These are phyloP conservation scores for Drosophila sp. DNA, from an alignment of 1,140 invertebrate genomes.

Conservation along the genomic window DNA sequence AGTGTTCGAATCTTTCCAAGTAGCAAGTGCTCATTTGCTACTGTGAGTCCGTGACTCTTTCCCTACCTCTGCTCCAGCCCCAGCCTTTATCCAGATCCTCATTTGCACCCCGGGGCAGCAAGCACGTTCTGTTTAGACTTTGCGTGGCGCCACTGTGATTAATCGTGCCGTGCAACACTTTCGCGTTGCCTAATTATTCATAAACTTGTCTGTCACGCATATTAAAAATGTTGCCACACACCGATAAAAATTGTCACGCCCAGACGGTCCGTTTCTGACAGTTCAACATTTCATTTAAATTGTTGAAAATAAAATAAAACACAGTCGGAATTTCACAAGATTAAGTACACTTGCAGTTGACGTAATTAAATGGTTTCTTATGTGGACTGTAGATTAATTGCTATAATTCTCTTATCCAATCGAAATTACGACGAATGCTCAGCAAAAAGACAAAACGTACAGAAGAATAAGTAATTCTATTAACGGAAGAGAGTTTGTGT, in stretches of 20 bases:
- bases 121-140: conserved; percentile 24
- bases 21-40: conserved; percentile 11
- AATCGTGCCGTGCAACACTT: conserved; percentile 58
- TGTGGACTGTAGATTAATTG: background rate
- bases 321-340: background rate
- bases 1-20: conserved; percentile 45
- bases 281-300: conserved; percentile 63
- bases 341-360: conserved; percentile 1
- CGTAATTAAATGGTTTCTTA: conserved; percentile 8
- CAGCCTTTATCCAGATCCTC: too few relatives aligned
- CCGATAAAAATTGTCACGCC: conserved; percentile 56
- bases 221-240: conserved; percentile 62
- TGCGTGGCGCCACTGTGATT: conserved; percentile 50
- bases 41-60: background rate
- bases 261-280: conserved; percentile 47
- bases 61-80: background rate
- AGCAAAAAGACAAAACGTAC: too few relatives aligned
- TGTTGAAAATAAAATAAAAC: conserved; percentile 20
- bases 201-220: conserved; percentile 68
- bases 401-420: background rate
- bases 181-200: conserved; percentile 71
- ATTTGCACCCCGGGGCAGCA: conserved; percentile 22
- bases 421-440: too few relatives aligned
- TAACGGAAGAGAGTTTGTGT: too few relatives aligned
- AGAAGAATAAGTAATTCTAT: too few relatives aligned